Evolutionary conservation across 2,113 vertebrate genomes (phyloP).

Genomic region (Plecturocebus donacophilus): DNA sequence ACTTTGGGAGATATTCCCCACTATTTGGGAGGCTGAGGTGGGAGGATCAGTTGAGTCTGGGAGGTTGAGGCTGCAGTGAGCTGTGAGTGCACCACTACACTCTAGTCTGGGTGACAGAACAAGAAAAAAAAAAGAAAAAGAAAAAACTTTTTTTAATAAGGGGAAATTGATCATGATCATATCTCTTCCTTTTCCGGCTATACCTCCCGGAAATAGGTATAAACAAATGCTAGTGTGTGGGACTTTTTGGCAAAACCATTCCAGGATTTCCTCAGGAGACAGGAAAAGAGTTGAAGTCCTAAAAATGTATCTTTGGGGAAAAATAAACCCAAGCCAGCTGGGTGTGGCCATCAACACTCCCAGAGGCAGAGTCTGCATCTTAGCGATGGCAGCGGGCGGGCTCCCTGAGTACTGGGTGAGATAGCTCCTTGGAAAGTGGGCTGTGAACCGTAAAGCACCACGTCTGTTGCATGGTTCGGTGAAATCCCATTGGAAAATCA

Average conservation of each 20-base stretch:
- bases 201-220: neutral
- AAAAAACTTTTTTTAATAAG: neutral
- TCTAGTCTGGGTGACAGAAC: too few species aligned
- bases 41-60: too few species aligned
- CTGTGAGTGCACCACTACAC: too few species aligned
- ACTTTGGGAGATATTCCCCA: too few species aligned
- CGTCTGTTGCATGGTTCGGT: too few species aligned
- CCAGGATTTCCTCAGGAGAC: conserved; percentile 34
- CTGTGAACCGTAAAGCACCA: too few species aligned
- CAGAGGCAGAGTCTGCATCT: neutral
- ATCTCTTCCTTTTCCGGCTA: conserved; percentile 4
- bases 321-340: neutral
- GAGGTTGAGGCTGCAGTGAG: too few species aligned
- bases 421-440: too few species aligned
- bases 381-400: accelerated
- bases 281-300: neutral
- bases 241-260: neutral
- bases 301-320: neutral
- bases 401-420: neutral
- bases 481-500: neutral
- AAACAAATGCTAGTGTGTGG: neutral
- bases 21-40: too few species aligned
- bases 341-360: neutral
- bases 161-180: neutral
- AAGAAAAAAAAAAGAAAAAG: too few species aligned